These are phyloP conservation scores for Physocephala rufipes DNA, from an alignment of 2,888 invertebrate species.

Conservation along the genomic window DNA sequence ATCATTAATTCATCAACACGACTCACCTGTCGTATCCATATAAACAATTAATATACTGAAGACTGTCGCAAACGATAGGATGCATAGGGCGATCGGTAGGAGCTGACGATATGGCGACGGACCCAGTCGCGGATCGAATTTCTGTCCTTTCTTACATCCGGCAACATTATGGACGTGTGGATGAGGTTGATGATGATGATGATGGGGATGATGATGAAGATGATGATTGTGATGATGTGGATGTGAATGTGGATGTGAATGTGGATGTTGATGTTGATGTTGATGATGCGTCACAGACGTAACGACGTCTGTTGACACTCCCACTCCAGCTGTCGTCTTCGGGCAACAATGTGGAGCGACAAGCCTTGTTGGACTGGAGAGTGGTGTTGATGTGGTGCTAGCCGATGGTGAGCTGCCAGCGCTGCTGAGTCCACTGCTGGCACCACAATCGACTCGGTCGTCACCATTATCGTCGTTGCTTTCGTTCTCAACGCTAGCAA, in stretches of 20 bases:
- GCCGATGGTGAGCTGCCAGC: slow-evolving; percentile 59
- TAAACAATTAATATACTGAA: slow-evolving; percentile 81
- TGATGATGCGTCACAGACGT: slow-evolving; percentile 34
- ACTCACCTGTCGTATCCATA: slow-evolving; percentile 81
- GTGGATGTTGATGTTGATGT: slow-evolving; percentile 43
- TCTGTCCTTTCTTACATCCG: slow-evolving; percentile 61
- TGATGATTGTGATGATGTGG: slow-evolving; percentile 33
- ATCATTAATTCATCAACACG: background rate
- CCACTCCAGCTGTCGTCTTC: slow-evolving; percentile 40
- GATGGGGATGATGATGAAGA: slow-evolving; percentile 44
- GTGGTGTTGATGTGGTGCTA: slow-evolving; percentile 59
- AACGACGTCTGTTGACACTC: slow-evolving; percentile 45
- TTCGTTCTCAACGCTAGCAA: slow-evolving; percentile 13
- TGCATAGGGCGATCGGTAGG: slow-evolving; percentile 77
- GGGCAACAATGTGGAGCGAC: slow-evolving; percentile 57
- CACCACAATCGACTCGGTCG: slow-evolving; percentile 42
- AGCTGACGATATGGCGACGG: slow-evolving; percentile 67
- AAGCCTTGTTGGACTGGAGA: slow-evolving; percentile 61
- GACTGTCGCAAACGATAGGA: slow-evolving; percentile 81
- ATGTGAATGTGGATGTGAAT: slow-evolving; percentile 43
- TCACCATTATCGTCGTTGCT: slow-evolving; percentile 23
- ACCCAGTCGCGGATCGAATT: slow-evolving; percentile 62
- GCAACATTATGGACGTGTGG: slow-evolving; percentile 34
- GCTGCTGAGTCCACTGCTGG: slow-evolving; percentile 59
- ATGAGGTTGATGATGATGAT: slow-evolving; percentile 43